Evolutionary conservation across 2,113 vertebrate genomes (phyloP), one percentile per base, ranked within the genome.

Genomic region (Cyanoramphus novaezelandiae): DNA sequence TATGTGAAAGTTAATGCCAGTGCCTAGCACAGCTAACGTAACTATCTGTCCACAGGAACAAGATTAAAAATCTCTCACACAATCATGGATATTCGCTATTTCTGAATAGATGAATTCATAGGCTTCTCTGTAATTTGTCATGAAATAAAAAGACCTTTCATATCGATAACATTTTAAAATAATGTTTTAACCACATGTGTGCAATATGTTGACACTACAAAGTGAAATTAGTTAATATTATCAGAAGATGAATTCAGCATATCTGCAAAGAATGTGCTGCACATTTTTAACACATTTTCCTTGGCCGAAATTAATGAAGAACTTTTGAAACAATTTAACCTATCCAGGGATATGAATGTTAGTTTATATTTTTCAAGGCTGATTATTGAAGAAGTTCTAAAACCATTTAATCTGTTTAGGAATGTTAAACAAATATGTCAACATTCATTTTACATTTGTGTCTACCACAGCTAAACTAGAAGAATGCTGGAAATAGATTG

Each of bases 401-500:
- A 94, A 93, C 81, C 93, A 71, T 96, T 97, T 97, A 95, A 97
- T 96, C 84, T 97, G 88, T 84, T 96, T 94, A 97, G 94, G 94
- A 95, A 97, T 97, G 86, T 92, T 97, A 97, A 97, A 93, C 93
- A 98, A 98, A 97, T 91, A 97, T 85, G 95, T 94, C 96, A 97
- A 96, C 96, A 95, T 96, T 97, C 87, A 94, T 97, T 97, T 96
- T 94, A 92, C 85, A 92, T 95, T 97, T 97, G 68, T 92, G 79
- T 94, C 69, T 97, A 57, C 37, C 82, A 33, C 69, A 83, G 89
- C 88, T 96, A 96, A 97, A 95, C n/a, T 19, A 88, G 94, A 97
- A 95, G 74, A 96, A 96, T 86, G 65, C 44, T 84, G 52, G 96
- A 97, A 97, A 96, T 90, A 82, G 81, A 96, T 86, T 97, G 95